Conservation (phyloP, 1,140 invertebrate species). For the Coelopa frigida region DNA sequence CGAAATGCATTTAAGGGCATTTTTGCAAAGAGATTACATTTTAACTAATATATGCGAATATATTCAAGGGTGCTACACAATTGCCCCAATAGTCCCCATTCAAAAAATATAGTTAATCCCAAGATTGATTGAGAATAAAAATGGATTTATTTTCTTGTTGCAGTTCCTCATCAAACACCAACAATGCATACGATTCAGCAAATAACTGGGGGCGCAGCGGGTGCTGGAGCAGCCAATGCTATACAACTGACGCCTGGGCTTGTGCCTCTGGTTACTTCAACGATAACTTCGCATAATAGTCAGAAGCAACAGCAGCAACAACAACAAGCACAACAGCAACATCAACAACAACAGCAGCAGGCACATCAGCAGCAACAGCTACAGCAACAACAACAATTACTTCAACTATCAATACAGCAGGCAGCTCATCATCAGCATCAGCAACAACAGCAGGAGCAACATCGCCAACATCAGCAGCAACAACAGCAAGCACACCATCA, state of each 20-base stretch:
- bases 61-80: too few relatives aligned
- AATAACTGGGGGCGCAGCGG: slow-evolving; percentile 39
- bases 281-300: slow-evolving; percentile 39
- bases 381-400: slow-evolving; percentile 31
- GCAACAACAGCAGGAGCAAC: slow-evolving; percentile 19
- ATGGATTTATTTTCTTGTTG: slow-evolving; percentile 6
- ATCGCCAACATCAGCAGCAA: slow-evolving; percentile 12
- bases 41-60: too few relatives aligned
- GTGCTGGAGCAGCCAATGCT: slow-evolving; percentile 30
- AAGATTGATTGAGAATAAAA: too few relatives aligned
- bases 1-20: too few relatives aligned
- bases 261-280: slow-evolving; percentile 38
- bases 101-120: too few relatives aligned
- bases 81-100: too few relatives aligned
- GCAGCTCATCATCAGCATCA: slow-evolving; percentile 34
- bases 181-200: slow-evolving; percentile 43
- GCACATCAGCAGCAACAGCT: slow-evolving; percentile 29
- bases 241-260: slow-evolving; percentile 37
- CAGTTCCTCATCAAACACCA: slow-evolving; percentile 40
- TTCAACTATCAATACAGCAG: slow-evolving; percentile 35
- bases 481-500: slow-evolving; percentile 16
- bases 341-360: slow-evolving; percentile 23
- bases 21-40: too few relatives aligned
- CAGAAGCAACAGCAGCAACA: slow-evolving; percentile 27
- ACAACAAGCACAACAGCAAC: slow-evolving; percentile 22